phyloP scores from a whole-genome alignment of 2,888 invertebrate species.

The Podabrus alpinus region DNA sequence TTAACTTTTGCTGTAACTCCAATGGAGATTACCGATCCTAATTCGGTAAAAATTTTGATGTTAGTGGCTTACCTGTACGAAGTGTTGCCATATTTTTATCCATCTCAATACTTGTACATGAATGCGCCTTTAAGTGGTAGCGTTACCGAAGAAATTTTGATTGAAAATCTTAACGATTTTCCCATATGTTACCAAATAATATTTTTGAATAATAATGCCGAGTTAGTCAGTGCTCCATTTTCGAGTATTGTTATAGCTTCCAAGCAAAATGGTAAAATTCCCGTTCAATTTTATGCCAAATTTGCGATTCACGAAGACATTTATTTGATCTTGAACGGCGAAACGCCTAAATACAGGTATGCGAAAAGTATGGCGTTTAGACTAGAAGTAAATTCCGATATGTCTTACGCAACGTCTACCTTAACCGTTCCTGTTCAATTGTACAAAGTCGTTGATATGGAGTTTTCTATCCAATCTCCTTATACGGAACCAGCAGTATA shows the following conservation, averaged over 20 bases:
- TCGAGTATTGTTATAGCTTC: conserved; percentile 24
- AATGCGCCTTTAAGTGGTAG: conserved; percentile 57
- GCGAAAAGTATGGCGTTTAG: conserved; percentile 41
- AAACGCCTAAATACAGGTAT: conserved; percentile 41
- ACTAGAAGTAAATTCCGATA: conserved; percentile 42
- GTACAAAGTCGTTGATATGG: conserved; percentile 28
- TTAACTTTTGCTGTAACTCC: conserved; percentile 62
- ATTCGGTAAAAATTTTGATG: conserved; percentile 64
- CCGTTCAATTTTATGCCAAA: conserved; percentile 43
- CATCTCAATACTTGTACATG: conserved; percentile 56
- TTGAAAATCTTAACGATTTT: conserved; percentile 49
- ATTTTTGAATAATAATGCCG: conserved; percentile 42
- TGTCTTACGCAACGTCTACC: conserved; percentile 12
- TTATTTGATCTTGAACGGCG: conserved; percentile 44
- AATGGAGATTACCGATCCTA: conserved; percentile 59
- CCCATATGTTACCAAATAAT: conserved; percentile 40
- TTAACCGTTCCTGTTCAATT: conserved; percentile 17
- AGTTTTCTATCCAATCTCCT: conserved; percentile 32
- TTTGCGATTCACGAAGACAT: conserved; percentile 32
- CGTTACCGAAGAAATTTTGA: conserved; percentile 52
- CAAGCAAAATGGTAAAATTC: conserved; percentile 26
- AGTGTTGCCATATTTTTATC: conserved; percentile 59
- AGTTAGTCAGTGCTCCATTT: conserved; percentile 35
- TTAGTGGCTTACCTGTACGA: conserved; percentile 60
- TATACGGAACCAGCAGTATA: conserved; percentile 29